Base-by-base conservation (phyloP, 2,797 vertebrate genomes). In the Brotogeris chrysoptera region DNA sequence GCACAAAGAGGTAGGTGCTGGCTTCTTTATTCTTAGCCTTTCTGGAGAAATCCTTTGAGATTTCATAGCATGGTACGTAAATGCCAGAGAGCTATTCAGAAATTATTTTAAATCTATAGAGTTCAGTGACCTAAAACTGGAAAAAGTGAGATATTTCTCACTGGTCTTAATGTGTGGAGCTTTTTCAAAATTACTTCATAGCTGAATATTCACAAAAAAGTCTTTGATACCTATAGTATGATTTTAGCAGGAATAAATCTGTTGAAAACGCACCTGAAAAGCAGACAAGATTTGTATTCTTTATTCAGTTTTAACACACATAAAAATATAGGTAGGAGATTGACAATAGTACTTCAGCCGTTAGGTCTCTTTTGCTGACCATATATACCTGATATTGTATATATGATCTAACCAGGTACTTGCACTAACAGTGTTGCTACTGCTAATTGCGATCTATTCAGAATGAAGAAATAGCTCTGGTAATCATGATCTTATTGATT, bases 1-100 rank as follows among this genome's bases (percentile, higher is more conserved):
- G 55, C 94, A 97, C 55, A 92, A 97, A 74, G 97, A 98, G 98
- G 99, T 99, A 92, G 65, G 88, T 81, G 52, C 23, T 73, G 59
- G 6, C 3, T 50, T 68, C 25, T 88, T 77, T 81, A 34, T 88
- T 93, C 68, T 39, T 85, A 78, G 13, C 9, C 24, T 64, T 55
- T 68, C n/a, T 70, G 55, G 30, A 90, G 46, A 90, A 74, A 55
- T 53, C 2, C 25, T 83, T 70, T 63, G 64, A 70, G 28, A 9
- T 76, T 73, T 91, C 50, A 47, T 53, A 55, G 16, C 24, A 17
- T 55, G 34, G 10, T 28, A 47, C 3, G 3, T 14, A 38, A 57
- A 64, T 59, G 27, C 7, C 15, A 55, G 21, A 68, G 25, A 50
- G 5, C 19, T 60, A 20, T 60, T 76, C 32, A 50, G 64, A 70